These are phyloP conservation scores for Cataglyphis hispanica DNA, from an alignment of 1,140 invertebrate genomes.

Conservation along the genomic window DNA sequence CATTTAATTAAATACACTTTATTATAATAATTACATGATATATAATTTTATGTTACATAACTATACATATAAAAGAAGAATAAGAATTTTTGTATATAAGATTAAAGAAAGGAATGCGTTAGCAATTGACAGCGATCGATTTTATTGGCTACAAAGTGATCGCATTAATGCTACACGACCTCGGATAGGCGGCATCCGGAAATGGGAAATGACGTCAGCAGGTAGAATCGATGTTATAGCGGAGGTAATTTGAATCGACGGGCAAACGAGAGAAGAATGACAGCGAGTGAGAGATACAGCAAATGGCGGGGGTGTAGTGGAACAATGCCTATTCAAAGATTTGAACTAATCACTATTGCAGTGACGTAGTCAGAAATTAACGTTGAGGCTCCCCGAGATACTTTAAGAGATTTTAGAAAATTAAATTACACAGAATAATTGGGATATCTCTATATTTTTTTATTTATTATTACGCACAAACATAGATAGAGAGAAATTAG, in stretches of 20 bases:
- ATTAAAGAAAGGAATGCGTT: not conserved
- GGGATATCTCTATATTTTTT: not conserved
- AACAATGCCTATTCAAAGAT: slow-evolving; percentile 56
- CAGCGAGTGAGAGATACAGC: slow-evolving; percentile 36
- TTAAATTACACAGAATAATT: not conserved
- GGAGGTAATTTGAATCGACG: slow-evolving; percentile 65
- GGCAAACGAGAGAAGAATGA: slow-evolving; percentile 52
- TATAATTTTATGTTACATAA: slow-evolving; percentile 16
- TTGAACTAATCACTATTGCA: slow-evolving; percentile 35
- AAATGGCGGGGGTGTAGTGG: slow-evolving; percentile 23
- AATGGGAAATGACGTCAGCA: slow-evolving; percentile 79
- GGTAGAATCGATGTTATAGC: slow-evolving; percentile 55
- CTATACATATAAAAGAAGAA: not conserved
- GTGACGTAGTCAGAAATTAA: slow-evolving; percentile 17
- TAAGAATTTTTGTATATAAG: not conserved
- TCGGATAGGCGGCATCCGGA: slow-evolving; percentile 73
- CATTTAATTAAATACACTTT: not conserved
- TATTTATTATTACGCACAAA: not conserved
- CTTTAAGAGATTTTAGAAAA: not conserved
- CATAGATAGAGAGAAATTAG: no score
- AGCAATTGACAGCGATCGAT: slow-evolving; percentile 38
- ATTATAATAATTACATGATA: not conserved
- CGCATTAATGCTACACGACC: slow-evolving; percentile 52
- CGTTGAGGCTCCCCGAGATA: no score
- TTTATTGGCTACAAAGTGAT: slow-evolving; percentile 46